These are phyloP conservation scores for Gambusia affinis DNA, from an alignment of 2,113 vertebrate genomes.

Conservation along the genomic window DNA sequence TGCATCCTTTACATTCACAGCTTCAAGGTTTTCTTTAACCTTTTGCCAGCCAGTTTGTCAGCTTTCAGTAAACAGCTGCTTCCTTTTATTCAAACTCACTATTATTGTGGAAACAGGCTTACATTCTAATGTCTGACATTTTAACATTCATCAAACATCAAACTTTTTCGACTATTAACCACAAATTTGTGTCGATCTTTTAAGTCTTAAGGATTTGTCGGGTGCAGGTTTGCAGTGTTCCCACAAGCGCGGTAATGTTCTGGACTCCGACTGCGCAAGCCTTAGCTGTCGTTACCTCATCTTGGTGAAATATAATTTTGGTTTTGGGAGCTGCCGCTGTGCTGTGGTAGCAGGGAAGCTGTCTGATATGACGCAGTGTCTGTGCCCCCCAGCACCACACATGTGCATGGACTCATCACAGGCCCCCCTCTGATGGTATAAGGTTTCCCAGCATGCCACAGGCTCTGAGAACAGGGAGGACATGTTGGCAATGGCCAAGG, in stretches of 20 bases:
- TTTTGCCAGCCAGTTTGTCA: conserved; percentile 38
- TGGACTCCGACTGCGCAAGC: conserved; percentile 31
- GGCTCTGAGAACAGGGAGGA: conserved; percentile 44
- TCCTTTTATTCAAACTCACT: neutral
- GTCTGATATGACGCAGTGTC: conserved; percentile 62
- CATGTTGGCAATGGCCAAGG: conserved; percentile 55
- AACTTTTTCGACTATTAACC: conserved; percentile 29
- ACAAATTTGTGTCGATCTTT: conserved; percentile 14
- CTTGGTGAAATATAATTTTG: conserved; percentile 61
- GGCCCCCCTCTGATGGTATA: conserved; percentile 56
- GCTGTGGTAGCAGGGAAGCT: conserved; percentile 52
- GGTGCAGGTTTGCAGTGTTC: conserved; percentile 20
- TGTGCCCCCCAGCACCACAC: conserved; percentile 63
- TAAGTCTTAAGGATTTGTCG: conserved; percentile 37
- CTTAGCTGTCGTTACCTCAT: conserved; percentile 44
- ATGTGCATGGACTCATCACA: conserved; percentile 58
- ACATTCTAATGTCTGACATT: neutral
- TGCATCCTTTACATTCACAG: conserved; percentile 54
- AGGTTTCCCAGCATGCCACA: conserved; percentile 68
- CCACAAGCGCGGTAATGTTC: conserved; percentile 37
- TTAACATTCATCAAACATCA: conserved; percentile 1
- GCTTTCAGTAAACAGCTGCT: conserved; percentile 30
- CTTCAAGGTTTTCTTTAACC: conserved; percentile 48
- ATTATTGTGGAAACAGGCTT: conserved; percentile 1
- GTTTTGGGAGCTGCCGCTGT: conserved; percentile 57